Conservation (phyloP, 92 coral and sea anemone genomes). For the Galaxea fascicularis region DNA sequence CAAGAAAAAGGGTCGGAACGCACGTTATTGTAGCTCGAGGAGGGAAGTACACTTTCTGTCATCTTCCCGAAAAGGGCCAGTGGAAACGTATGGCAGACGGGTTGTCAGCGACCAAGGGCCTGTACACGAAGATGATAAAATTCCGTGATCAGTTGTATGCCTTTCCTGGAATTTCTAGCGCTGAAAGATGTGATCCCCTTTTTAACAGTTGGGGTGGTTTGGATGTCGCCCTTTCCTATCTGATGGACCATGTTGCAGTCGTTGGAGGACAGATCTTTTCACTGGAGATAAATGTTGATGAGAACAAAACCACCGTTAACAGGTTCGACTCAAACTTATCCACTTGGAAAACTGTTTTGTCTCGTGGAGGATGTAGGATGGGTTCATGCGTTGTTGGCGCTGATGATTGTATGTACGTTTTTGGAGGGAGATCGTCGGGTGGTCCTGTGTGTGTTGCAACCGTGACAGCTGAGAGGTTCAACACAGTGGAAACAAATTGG, state of each 20-base stretch:
- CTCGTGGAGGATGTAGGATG: not conserved
- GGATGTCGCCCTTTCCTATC: not conserved
- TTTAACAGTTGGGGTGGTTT: not conserved
- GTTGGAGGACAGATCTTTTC: conserved; percentile 9
- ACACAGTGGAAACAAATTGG: conserved; percentile 16
- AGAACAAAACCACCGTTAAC: not conserved
- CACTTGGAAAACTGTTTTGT: conserved; percentile 14
- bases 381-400: conserved; percentile 22
- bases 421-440: not conserved
- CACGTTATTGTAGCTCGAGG: conserved; percentile 28
- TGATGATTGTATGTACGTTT: conserved; percentile 15
- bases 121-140: not conserved
- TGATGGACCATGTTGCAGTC: not conserved
- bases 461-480: conserved; percentile 10
- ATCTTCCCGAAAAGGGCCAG: not conserved
- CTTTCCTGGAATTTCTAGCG: not conserved
- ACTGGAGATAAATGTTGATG: not conserved
- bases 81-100: conserved; percentile 18
- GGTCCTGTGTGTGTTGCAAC: not conserved
- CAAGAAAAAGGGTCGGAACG: conserved; percentile 4
- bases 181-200: conserved; percentile 7
- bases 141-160: conserved; percentile 11
- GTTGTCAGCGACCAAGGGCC: not conserved
- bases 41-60: conserved; percentile 22
- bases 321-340: not conserved